Evolutionary conservation across 2,888 invertebrate species (phyloP).

Genomic region (Melieria omissa): DNA sequence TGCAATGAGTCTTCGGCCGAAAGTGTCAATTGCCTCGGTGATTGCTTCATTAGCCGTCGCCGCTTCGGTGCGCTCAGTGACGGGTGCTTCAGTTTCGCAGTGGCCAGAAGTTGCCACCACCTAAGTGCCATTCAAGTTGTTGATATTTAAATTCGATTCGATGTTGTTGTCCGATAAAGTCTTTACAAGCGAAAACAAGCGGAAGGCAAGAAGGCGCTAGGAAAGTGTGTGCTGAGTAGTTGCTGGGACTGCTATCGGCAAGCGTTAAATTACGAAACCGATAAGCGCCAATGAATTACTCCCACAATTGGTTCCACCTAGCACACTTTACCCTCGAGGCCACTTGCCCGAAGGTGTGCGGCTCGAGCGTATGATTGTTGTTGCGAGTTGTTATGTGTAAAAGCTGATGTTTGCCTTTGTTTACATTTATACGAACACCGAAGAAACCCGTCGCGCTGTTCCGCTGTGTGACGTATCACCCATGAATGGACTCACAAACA

Average conservation of each 20-base stretch:
- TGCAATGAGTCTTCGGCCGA: background rate
- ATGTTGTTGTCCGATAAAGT: background rate
- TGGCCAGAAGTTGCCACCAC: background rate
- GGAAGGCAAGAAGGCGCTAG: background rate
- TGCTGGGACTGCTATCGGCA: background rate
- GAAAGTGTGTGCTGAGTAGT: background rate
- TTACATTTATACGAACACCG: no score
- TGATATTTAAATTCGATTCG: background rate
- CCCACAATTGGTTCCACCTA: no score
- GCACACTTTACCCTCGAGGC: no score
- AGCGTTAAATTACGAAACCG: conserved; percentile 16
- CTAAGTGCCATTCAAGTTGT: conserved; percentile 1
- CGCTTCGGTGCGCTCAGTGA: no score
- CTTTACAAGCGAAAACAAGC: background rate
- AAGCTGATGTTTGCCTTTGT: no score
- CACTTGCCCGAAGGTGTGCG: no score
- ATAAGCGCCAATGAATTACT: background rate
- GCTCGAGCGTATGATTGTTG: no score
- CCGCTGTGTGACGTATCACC: no score
- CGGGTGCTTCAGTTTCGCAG: background rate
- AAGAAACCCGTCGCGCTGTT: no score
- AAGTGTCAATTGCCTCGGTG: conserved; percentile 24
- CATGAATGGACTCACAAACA: no score
- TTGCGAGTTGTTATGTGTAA: no score
- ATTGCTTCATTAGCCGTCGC: conserved; percentile 7